Evolutionary conservation across 2,888 invertebrate genomes (phyloP).

Genomic region (Bhutanitis thaidina): DNA sequence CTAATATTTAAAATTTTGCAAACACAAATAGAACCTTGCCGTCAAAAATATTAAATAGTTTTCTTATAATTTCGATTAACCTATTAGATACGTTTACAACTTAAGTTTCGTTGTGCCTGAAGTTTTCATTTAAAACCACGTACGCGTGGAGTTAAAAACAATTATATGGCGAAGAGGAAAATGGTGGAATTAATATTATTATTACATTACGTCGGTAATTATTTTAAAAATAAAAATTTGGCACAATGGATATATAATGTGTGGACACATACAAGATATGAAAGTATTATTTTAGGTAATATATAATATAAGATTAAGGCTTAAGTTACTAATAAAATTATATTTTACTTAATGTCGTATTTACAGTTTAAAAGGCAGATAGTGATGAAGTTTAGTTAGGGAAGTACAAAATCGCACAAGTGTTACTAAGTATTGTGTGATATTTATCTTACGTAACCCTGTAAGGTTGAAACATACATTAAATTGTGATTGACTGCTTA

Average conservation of each 20-base stretch:
- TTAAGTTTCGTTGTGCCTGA: slow-evolving; percentile 15
- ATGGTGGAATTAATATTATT: neutral
- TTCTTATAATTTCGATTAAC: slow-evolving; percentile 15
- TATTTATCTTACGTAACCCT: too few relatives aligned
- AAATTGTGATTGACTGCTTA: too few relatives aligned
- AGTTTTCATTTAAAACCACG: neutral
- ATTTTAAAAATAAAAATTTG: neutral
- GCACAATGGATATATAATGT: slow-evolving; percentile 3
- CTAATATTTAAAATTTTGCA: too few relatives aligned
- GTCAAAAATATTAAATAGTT: slow-evolving; percentile 60
- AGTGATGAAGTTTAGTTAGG: neutral
- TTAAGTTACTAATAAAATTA: neutral
- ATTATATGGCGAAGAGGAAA: neutral
- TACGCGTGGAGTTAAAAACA: neutral
- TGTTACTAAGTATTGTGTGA: neutral
- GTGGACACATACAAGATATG: neutral
- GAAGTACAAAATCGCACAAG: neutral
- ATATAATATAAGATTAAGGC: neutral
- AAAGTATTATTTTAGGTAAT: neutral
- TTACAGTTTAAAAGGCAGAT: neutral
- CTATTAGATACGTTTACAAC: neutral
- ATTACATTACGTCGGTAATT: neutral
- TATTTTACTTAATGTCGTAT: neutral
- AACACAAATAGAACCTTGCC: slow-evolving; percentile 27
- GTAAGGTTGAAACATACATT: too few relatives aligned